A percentile compares a stretch with the other conserved stretches of the same genome.
These are phyloP conservation scores for Rhinogobius similis DNA, from an alignment of 2,113 vertebrate species.

Conservation along the genomic window DNA sequence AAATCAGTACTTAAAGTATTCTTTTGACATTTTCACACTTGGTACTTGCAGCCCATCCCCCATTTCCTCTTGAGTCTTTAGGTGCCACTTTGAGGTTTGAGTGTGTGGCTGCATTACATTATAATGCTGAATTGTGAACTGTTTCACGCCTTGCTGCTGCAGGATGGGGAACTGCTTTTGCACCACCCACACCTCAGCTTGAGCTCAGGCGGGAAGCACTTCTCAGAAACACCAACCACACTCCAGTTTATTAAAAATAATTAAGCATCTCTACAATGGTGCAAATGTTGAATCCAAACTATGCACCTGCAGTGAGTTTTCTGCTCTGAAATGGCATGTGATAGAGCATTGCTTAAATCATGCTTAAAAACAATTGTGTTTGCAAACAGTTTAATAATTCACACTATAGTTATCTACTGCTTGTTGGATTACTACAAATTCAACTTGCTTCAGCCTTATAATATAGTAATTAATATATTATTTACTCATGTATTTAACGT, in stretches of 20 bases:
- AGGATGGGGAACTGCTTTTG: conserved; percentile 44
- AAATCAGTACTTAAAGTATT: background rate
- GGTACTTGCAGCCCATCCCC: conserved; percentile 57
- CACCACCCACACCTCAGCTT: conserved; percentile 47
- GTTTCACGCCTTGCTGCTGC: conserved; percentile 61
- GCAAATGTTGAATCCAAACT: background rate
- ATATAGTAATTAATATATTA: background rate
- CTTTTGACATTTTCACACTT: conserved; percentile 42
- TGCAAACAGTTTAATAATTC: background rate
- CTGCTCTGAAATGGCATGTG: no score
- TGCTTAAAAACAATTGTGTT: background rate
- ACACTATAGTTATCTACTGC: background rate
- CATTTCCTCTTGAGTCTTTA: conserved; percentile 75
- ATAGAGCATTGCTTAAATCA: no score
- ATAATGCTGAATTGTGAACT: conserved; percentile 57
- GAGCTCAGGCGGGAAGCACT: conserved; percentile 45
- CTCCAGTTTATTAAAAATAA: conserved; percentile 10
- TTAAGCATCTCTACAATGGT: background rate
- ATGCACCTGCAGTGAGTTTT: no score
- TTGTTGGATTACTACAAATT: background rate
- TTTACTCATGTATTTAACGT: background rate
- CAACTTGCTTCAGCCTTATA: background rate
- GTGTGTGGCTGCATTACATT: conserved; percentile 48
- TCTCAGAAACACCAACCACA: conserved; percentile 56
- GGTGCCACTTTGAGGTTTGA: conserved; percentile 76